A percentile compares a stretch with the other conserved stretches of the same genome.
phyloP scores from a whole-genome alignment of 1,140 invertebrate species.

The silkworm (Bombyx mori) region DNA sequence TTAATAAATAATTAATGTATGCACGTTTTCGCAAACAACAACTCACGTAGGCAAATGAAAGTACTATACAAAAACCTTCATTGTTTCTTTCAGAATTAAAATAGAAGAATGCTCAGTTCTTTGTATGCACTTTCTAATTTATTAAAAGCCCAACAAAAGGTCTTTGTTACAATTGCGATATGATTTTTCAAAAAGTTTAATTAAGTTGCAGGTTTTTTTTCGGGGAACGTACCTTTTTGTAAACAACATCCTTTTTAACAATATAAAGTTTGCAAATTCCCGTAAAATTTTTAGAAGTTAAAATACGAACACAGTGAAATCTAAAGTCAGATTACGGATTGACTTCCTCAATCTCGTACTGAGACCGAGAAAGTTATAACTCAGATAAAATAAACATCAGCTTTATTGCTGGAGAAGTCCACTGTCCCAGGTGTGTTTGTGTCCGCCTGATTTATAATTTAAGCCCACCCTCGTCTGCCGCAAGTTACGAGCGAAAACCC shows the following conservation, averaged over 20 bases:
- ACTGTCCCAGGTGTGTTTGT: slow-evolving; percentile 26
- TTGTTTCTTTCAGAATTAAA: not conserved
- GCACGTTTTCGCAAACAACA: too few species aligned
- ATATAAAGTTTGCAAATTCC: not conserved
- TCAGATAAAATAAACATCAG: slow-evolving; percentile 23
- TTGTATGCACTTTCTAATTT: slow-evolving; percentile 9
- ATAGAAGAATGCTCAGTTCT: slow-evolving; percentile 1
- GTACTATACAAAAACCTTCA: too few species aligned
- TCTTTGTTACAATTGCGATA: not conserved
- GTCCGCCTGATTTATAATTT: slow-evolving; percentile 37
- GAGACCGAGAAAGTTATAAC: slow-evolving; percentile 4
- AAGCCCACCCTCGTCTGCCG: slow-evolving; percentile 16
- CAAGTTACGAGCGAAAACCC: slow-evolving; percentile 4
- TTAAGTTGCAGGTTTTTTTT: not conserved
- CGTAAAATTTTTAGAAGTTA: not conserved
- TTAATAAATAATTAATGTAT: too few species aligned
- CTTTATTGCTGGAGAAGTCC: slow-evolving; percentile 22
- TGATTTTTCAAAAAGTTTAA: not conserved
- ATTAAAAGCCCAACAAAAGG: slow-evolving; percentile 5
- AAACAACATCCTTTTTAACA: not conserved
- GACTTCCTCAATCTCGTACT: not conserved
- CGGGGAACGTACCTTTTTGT: not conserved
- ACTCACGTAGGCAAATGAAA: too few species aligned
- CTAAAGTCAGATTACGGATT: too few species aligned
- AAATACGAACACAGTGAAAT: too few species aligned